These are phyloP conservation scores for Peromyscus maniculatus DNA, from an alignment of 2,113 vertebrate genomes.

Conservation along the genomic window DNA sequence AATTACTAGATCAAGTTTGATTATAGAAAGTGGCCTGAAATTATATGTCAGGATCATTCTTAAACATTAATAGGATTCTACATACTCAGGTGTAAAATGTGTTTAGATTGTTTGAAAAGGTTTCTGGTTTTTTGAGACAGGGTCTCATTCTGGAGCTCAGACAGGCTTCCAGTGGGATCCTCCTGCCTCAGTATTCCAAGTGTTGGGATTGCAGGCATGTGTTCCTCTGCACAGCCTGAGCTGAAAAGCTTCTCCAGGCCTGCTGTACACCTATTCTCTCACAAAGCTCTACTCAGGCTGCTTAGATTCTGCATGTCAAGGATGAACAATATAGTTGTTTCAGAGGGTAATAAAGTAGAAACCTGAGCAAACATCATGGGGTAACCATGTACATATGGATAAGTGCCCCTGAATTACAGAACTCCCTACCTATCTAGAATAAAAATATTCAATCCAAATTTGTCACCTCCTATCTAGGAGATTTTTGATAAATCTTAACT, in stretches of 20 bases:
- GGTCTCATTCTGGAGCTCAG: neutral
- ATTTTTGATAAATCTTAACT: conserved; percentile 38
- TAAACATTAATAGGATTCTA: conserved; percentile 25
- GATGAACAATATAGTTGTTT: neutral
- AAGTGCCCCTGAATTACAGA: neutral
- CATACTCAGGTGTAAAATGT: neutral
- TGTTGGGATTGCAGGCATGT: neutral
- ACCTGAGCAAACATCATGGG: neutral
- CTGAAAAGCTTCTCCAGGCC: conserved; percentile 39
- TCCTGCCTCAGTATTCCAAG: neutral
- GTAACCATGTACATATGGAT: neutral
- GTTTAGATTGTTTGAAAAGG: conserved; percentile 12
- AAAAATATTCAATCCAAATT: conserved; percentile 48
- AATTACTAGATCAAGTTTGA: conserved; percentile 60
- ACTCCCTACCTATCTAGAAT: neutral
- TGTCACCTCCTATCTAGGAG: conserved; percentile 1
- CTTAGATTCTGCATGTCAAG: neutral
- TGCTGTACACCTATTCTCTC: neutral
- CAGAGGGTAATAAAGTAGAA: neutral
- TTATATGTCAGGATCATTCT: conserved; percentile 15
- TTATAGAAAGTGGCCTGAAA: conserved; percentile 58
- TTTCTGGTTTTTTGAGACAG: neutral
- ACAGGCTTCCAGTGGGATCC: neutral
- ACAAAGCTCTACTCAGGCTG: conserved; percentile 11
- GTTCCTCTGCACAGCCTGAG: neutral